A percentile compares a stretch with the other conserved stretches of the same genome.
These are phyloP conservation scores for Philypnodon macrostomus DNA, from an alignment of 2,797 vertebrate species.

Conservation along the genomic window DNA sequence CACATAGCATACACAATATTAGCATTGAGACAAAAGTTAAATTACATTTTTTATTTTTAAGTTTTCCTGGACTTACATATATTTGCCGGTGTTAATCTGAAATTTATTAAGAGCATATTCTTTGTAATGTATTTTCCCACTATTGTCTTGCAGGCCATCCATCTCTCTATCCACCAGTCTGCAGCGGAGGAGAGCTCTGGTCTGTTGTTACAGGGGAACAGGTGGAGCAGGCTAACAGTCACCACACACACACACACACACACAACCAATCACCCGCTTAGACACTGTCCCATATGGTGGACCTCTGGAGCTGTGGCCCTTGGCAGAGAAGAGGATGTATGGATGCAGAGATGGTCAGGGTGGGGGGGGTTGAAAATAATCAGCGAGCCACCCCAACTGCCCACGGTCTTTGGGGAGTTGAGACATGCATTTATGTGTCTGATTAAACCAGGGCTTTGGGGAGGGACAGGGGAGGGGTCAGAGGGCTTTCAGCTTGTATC, in stretches of 20 bases:
- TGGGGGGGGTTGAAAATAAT: slow-evolving; percentile 67
- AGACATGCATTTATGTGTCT: slow-evolving; percentile 69
- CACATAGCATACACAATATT: no score
- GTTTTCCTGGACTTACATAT: no score
- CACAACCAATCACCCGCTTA: slow-evolving; percentile 52
- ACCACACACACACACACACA: slow-evolving; percentile 33
- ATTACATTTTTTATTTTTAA: no score
- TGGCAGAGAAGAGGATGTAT: slow-evolving; percentile 47
- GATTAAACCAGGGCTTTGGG: slow-evolving; percentile 42
- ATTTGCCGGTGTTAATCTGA: no score
- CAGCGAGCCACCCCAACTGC: slow-evolving; percentile 75
- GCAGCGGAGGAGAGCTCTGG: slow-evolving; percentile 49
- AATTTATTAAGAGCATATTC: no score
- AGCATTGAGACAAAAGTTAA: no score
- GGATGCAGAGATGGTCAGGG: slow-evolving; percentile 38
- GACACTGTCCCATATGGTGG: slow-evolving; percentile 73
- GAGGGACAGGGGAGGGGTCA: slow-evolving; percentile 13
- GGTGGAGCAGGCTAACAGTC: slow-evolving; percentile 73
- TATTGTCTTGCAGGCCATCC: slow-evolving; percentile 13
- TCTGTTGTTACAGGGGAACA: slow-evolving; percentile 73
- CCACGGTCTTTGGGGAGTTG: slow-evolving; percentile 69
- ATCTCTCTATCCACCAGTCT: slow-evolving; percentile 42
- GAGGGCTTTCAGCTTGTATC: slow-evolving; percentile 12
- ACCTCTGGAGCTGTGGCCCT: slow-evolving; percentile 68
- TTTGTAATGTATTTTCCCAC: no score